These are phyloP conservation scores for Coenobita brevimanus DNA, from an alignment of 1,140 invertebrate species.

Conservation along the genomic window DNA sequence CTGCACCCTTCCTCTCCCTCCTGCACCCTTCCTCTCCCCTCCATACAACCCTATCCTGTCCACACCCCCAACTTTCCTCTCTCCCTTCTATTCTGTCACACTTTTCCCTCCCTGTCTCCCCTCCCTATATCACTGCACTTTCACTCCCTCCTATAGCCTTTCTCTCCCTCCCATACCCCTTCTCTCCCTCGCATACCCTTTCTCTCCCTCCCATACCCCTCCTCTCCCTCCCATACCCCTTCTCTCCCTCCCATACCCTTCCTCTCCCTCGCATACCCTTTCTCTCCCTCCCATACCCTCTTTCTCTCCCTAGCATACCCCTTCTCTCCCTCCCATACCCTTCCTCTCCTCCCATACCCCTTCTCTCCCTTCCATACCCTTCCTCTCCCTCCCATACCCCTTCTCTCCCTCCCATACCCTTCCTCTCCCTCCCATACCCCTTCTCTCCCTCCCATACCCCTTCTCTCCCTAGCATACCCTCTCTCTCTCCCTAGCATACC, in stretches of 20 bases:
- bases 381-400: too few relatives aligned
- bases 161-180: neutral
- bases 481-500: neutral
- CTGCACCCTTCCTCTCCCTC: neutral
- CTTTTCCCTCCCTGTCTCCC: too few relatives aligned
- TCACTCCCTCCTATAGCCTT: neutral
- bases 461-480: neutral
- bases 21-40: too few relatives aligned
- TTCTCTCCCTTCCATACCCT: too few relatives aligned
- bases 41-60: neutral
- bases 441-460: too few relatives aligned
- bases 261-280: neutral
- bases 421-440: too few relatives aligned
- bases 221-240: neutral
- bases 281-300: constrained; percentile 14
- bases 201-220: neutral
- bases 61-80: too few relatives aligned
- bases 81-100: too few relatives aligned
- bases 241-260: neutral
- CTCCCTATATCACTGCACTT: neutral
- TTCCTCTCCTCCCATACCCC: too few relatives aligned
- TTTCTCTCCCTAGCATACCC: too few relatives aligned
- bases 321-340: too few relatives aligned
- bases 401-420: neutral
- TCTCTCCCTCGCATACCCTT: neutral